phyloP scores from a whole-genome alignment of 2,888 invertebrate genomes.

The Punctoribates punctum region DNA sequence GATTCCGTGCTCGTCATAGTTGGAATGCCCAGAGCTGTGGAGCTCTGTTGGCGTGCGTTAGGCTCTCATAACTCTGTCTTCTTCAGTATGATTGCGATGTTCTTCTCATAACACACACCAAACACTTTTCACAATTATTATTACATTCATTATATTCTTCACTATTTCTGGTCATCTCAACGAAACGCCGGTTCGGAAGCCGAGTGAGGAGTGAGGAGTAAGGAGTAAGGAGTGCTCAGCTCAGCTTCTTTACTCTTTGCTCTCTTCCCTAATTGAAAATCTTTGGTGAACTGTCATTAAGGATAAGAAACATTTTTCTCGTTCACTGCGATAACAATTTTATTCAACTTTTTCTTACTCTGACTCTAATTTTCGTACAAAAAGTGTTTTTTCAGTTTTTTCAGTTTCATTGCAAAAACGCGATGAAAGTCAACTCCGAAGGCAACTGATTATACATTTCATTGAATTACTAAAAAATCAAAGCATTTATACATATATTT shows the following conservation, averaged over 20 bases:
- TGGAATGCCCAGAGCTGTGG: neutral
- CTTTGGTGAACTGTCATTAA: neutral
- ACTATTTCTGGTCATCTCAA: neutral
- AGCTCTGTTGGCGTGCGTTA: neutral
- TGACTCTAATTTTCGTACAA: neutral
- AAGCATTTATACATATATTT: neutral
- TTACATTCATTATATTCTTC: slow-evolving; percentile 17
- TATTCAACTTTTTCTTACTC: neutral
- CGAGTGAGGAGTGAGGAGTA: too few relatives aligned
- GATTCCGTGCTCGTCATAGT: slow-evolving; percentile 22
- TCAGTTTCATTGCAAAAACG: neutral
- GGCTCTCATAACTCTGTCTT: neutral
- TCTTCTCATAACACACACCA: neutral
- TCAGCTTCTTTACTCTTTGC: neutral
- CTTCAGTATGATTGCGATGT: neutral
- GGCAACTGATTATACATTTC: neutral
- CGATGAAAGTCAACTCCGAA: neutral
- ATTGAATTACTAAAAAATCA: neutral
- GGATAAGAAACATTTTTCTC: neutral
- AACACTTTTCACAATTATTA: slow-evolving; percentile 13
- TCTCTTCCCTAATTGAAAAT: neutral
- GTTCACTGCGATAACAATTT: neutral
- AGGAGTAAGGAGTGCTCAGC: too few relatives aligned
- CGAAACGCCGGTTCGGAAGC: too few relatives aligned
- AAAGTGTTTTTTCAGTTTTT: neutral